A percentile compares a stretch with the other conserved stretches of the same genome.
Evolutionary conservation across 92 coral and sea anemone species (phyloP).

Genomic region (Parazoanthus atlanticus): DNA sequence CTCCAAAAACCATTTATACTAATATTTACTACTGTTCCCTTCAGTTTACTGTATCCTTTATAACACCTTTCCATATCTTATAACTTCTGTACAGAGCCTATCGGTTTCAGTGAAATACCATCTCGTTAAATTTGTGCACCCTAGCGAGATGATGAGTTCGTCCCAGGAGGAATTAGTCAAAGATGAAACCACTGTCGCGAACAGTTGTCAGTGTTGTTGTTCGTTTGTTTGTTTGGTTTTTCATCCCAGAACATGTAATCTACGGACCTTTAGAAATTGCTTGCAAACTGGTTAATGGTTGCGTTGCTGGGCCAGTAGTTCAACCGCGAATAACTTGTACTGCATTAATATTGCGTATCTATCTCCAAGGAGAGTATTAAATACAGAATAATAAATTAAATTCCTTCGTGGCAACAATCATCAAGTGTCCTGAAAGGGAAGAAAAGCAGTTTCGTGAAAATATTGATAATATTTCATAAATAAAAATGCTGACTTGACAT

Average conservation of each 20-base stretch:
- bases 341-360: background rate
- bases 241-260: background rate
- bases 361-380: background rate
- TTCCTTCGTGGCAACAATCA: background rate
- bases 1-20: no score
- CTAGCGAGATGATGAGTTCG: background rate
- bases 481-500: background rate
- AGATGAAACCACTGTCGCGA: no score
- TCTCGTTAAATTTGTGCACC: background rate
- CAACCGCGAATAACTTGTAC: no score
- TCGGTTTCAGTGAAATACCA: background rate
- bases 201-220: background rate
- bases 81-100: no score
- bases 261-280: background rate
- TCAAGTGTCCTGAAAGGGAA: conserved; percentile 20
- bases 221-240: background rate
- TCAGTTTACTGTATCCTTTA: no score
- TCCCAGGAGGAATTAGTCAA: no score
- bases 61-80: no score
- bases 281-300: background rate
- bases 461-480: background rate
- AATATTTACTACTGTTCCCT: no score
- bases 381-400: background rate
- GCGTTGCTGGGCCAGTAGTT: background rate
- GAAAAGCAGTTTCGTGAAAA: background rate